Conservation (phyloP, 2,113 vertebrate species). For the Myrmecobius fasciatus region DNA sequence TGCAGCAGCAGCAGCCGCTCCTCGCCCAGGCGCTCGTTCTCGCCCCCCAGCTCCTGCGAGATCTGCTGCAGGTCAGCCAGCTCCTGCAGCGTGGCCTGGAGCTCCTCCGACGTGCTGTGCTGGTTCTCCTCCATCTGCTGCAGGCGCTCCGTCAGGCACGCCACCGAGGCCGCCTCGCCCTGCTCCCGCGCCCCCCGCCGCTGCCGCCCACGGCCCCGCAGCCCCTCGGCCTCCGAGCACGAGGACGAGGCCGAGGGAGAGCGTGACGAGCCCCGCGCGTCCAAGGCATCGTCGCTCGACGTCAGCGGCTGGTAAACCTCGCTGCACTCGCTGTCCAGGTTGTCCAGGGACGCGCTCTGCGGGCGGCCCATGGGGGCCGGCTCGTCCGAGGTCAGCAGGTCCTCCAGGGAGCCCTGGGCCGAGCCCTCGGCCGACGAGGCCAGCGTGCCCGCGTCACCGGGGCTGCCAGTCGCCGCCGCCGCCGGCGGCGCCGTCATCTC, state of each 20-base stretch:
- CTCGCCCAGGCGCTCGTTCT: constrained; percentile 95
- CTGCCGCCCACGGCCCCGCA: constrained; percentile 89
- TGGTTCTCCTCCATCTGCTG: constrained; percentile 99
- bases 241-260: constrained; percentile 85
- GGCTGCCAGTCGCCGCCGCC: constrained; percentile 80
- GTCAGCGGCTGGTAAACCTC: constrained; percentile 96
- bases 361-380: constrained; percentile 89
- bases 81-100: constrained; percentile 95
- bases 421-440: constrained; percentile 95
- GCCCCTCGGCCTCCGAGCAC: constrained; percentile 87
- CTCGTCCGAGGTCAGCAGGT: constrained; percentile 91
- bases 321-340: constrained; percentile 95
- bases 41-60: constrained; percentile 95
- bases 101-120: constrained; percentile 95
- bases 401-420: constrained; percentile 94
- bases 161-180: constrained; percentile 93
- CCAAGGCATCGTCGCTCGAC: constrained; percentile 95
- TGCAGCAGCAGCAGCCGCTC: constrained; percentile 97
- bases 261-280: constrained; percentile 93
- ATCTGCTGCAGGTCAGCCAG: constrained; percentile 95
- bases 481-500: constrained; percentile 79
- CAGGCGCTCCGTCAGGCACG: constrained; percentile 94
- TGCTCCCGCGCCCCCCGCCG: constrained; percentile 92
- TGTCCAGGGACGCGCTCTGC: constrained; percentile 94
- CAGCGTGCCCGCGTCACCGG: constrained; percentile 88